phyloP scores from a whole-genome alignment of 1,140 invertebrate species.

The Pseudomyrmex dendroicus region DNA sequence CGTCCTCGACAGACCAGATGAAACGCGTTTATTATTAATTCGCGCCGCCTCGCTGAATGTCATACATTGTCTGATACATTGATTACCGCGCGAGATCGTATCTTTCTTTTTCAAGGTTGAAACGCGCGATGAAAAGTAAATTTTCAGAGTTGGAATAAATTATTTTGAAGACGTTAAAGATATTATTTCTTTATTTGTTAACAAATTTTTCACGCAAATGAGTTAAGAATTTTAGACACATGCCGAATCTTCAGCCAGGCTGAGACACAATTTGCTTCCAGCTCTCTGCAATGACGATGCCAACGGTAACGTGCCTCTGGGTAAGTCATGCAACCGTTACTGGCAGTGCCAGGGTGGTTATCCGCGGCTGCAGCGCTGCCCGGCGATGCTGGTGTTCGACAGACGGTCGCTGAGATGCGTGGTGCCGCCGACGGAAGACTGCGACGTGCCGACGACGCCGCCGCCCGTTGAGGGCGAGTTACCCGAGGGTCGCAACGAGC shows the following conservation, averaged over 20 bases:
- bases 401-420: slow-evolving; percentile 93
- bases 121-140: background rate
- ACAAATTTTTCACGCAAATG: too few relatives aligned
- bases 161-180: too few relatives aligned
- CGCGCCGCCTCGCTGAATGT: slow-evolving; percentile 34
- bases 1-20: slow-evolving; percentile 6
- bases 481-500: slow-evolving; percentile 80
- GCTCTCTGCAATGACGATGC: slow-evolving; percentile 96
- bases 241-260: background rate
- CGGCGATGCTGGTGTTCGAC: slow-evolving; percentile 96
- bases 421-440: slow-evolving; percentile 94
- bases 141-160: background rate
- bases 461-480: slow-evolving; percentile 82
- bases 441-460: slow-evolving; percentile 92
- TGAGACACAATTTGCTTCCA: slow-evolving; percentile 78
- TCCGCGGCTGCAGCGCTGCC: slow-evolving; percentile 94
- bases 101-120: background rate
- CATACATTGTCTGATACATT: slow-evolving; percentile 9
- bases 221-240: background rate
- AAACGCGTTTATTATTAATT: slow-evolving; percentile 53
- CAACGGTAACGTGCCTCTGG: slow-evolving; percentile 91
- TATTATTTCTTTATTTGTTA: too few relatives aligned
- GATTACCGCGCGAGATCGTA: slow-evolving; percentile 2
- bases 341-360: slow-evolving; percentile 97
- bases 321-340: slow-evolving; percentile 96